Evolutionary conservation across 2,797 vertebrate species (phyloP).

Genomic region (Meriones psammophilus): DNA sequence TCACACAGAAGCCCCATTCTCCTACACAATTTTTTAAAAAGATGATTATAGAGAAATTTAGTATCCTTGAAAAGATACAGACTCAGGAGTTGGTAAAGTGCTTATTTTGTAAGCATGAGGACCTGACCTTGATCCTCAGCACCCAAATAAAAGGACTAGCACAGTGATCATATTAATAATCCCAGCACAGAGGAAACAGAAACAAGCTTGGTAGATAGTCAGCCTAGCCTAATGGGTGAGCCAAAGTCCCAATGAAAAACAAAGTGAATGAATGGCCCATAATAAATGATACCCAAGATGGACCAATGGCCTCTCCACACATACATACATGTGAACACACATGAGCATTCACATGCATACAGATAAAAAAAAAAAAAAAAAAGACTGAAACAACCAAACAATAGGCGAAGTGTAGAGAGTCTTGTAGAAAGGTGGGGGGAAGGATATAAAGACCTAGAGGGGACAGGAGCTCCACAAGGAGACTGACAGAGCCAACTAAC

Average conservation of each 20-base stretch:
- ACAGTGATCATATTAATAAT: neutral
- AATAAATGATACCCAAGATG: neutral
- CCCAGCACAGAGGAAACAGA: neutral
- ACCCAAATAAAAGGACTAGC: neutral
- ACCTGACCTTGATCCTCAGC: neutral
- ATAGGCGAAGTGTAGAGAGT: no score
- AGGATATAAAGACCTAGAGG: no score
- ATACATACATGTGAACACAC: neutral
- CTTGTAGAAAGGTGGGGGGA: no score
- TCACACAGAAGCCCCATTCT: neutral
- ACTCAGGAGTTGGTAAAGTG: neutral
- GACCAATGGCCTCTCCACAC: neutral
- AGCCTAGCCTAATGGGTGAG: neutral
- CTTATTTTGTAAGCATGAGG: neutral
- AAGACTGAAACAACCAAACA: neutral
- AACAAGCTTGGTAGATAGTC: neutral
- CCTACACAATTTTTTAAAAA: neutral
- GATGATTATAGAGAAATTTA: constrained; percentile 37
- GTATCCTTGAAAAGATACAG: neutral
- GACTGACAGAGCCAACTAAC: no score
- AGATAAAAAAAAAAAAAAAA: neutral
- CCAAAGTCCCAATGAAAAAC: neutral
- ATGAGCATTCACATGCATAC: neutral
- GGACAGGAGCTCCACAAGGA: no score
- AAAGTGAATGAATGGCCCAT: neutral